phyloP scores from a whole-genome alignment of 37 sponge, comb jelly and placozoan species.

The Spongia lamella region DNA sequence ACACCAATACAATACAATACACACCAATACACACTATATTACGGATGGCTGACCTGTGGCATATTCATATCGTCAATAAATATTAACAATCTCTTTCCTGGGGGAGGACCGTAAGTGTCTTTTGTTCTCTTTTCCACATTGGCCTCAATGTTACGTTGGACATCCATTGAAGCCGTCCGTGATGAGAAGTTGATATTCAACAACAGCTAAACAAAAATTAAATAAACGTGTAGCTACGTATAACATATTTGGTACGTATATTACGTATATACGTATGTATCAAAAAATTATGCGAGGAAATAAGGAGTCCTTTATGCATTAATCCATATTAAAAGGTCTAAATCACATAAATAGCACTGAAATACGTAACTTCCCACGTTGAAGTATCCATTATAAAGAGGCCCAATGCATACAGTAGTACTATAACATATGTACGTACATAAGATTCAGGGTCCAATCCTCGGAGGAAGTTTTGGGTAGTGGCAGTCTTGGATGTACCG shows the following conservation, averaged over 20 bases:
- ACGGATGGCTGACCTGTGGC: conserved; percentile 71
- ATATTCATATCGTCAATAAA: conserved; percentile 99
- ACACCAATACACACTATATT: not conserved
- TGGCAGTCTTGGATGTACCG: conserved; percentile 98
- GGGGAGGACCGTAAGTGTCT: conserved; percentile 96
- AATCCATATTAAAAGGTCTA: not conserved
- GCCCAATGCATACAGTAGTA: too few relatives aligned
- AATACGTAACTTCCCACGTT: too few relatives aligned
- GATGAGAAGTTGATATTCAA: conserved; percentile 98
- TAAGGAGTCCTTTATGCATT: not conserved
- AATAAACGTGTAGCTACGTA: not conserved
- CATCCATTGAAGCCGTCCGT: conserved; percentile 96
- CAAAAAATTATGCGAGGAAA: not conserved
- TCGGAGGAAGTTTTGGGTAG: conserved; percentile 87
- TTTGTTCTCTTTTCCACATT: conserved; percentile 98
- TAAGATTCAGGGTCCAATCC: conserved; percentile 76
- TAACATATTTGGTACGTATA: not conserved
- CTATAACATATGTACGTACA: conserved; percentile 39
- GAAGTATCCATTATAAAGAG: too few relatives aligned
- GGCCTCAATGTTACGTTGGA: conserved; percentile 95
- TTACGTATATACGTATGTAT: not conserved
- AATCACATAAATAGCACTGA: too few relatives aligned
- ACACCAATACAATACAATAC: too few relatives aligned
- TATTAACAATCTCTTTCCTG: conserved; percentile 89
- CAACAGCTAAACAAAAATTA: conserved; percentile 50